Base-by-base conservation (phyloP, 2,113 vertebrate genomes). In the Ophiodon elongatus region DNA sequence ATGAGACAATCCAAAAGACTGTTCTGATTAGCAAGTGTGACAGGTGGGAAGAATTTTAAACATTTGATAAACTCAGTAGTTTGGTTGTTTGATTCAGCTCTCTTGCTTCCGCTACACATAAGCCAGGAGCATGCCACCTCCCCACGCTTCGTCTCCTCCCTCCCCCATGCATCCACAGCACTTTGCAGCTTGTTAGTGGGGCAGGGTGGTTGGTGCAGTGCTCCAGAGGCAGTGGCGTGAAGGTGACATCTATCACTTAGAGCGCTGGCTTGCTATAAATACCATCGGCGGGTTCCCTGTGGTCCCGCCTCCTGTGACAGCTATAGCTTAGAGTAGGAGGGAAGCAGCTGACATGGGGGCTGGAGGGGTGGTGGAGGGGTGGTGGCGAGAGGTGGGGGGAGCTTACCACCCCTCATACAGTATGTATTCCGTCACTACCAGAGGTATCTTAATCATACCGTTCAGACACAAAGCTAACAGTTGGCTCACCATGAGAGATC, bases 221-320 rank as follows among this genome's bases (percentile, higher is more conserved):
- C 90, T 90, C 91, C 88, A 83, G 90, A 88, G 93, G 90, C 88
- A 27, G 85, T 63, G 83, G 89, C 87, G 92, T 92, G 94, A 95
- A 95, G 94, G 95, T 95, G 93, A 95, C 95, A 95, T 95, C 92
- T 93, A 95, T 96, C 93, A 96, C 95, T 96, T 94, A 93, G 94
- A 72, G 73, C 0, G 47, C 85, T 43, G 89, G 84, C 56, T 68
- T n/a, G 81, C 95, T 95, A 94, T 95, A 96, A 96, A 96, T 94
- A 95, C 90, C 91, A 84, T 84, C 72, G 82, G 64, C 90, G 85
- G 91, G 87, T 89, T 92, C 88, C 92, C 92, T 85, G 91, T 89
- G 90, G 92, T 87, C 91, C 91, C 91, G 72, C 91, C 92, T 6
- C 11, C 82, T 85, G 89, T 89, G 95, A 94, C 93, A 94, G 90